Base-by-base conservation (phyloP, 2,888 invertebrate genomes). In the Torymus auratus region DNA sequence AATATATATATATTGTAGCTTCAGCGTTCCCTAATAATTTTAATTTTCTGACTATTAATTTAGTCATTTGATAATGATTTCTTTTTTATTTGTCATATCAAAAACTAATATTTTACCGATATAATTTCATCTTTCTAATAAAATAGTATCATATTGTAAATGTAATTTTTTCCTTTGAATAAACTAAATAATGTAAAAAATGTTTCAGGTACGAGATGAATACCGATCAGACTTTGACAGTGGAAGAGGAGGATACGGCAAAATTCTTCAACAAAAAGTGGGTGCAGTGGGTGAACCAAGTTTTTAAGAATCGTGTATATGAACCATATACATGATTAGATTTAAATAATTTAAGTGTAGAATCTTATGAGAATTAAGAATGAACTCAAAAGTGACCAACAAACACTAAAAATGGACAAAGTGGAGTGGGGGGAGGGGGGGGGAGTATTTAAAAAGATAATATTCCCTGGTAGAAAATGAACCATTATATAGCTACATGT, bases 211-310 rank as follows among this genome's bases (percentile, higher is more conserved):
- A 3, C 94, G 99, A 86, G 99, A 99, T 90, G 99, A 99, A 92
- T 99, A 99, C 89, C 93, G 99, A 89, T 98, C 97, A 83, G 99
- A 99, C 90, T 99, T 95, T 91, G 99, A 99, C 91, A 95, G 96
- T 55, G 99, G 99, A 0, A 93, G 99, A 90, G 99, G 99, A 70
- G 99, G 99, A 17, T 99, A 98, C 91, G 99, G 99, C 52, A 98
- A 98, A 92, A 95, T 98, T 82, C 94, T 98, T 84, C 96, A 96
- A 83, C 96, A 96, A 89, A 97, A 97, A 92, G 93, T 96, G 75
- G 93, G 58, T 20, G 17, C 77, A 1, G 2, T 80, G 10, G 77
- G 74, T 13, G 78, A 80, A 65, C 17, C 50, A 52, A 12, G 53
- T 58, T 81, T 80, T 73, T 78, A 58, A 82, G 15, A 17, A 65